Base-by-base conservation (phyloP, 2,113 vertebrate genomes). In the Colistium nudipinnis region DNA sequence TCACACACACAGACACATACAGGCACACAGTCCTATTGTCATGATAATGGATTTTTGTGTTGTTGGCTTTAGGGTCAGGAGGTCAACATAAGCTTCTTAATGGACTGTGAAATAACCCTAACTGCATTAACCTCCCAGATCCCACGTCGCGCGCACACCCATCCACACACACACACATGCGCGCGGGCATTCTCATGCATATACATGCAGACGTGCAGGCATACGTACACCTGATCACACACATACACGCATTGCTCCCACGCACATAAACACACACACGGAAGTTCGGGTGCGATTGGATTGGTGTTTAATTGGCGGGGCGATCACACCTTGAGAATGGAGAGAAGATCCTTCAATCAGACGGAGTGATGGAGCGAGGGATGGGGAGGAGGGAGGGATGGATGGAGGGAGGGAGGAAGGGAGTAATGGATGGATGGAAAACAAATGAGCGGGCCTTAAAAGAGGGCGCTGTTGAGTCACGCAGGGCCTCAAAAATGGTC, bases 101-200 rank as follows among this genome's bases (percentile, higher is more conserved):
- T 98, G 97, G 97, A 99, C 97, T 99, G 97, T 99, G 97, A 99
- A 99, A 98, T 98, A 98, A 98, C 95, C 96, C 95, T 98, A 98
- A 98, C 96, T 98, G 95, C 96, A 98, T 98, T 99, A 99, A 98
- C 96, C 96, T 98, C 95, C 93, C 63, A 89, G 95, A 97, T 97
- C 95, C 96, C 82, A 73, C 76, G 76, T 74, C 76, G 65, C 48
- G 30, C 66, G 52, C 67, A 41, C 60, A 24, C 63, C 33, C 72
- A 75, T 52, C 33, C 57, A 22, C 48, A 93, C 92, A 93, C 52
- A 62, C 56, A 63, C 51, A 41, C 49, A 60, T 25, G 47, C 61
- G 76, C 77, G 65, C 63, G 31, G 31, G 93, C 92, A 92, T 92
- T 93, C 94, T 95, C 93, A 83, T 80, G 76, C 92, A 75, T 59